Evolutionary conservation across 2,888 invertebrate genomes (phyloP).

Genomic region (Eristalinus aeneus): DNA sequence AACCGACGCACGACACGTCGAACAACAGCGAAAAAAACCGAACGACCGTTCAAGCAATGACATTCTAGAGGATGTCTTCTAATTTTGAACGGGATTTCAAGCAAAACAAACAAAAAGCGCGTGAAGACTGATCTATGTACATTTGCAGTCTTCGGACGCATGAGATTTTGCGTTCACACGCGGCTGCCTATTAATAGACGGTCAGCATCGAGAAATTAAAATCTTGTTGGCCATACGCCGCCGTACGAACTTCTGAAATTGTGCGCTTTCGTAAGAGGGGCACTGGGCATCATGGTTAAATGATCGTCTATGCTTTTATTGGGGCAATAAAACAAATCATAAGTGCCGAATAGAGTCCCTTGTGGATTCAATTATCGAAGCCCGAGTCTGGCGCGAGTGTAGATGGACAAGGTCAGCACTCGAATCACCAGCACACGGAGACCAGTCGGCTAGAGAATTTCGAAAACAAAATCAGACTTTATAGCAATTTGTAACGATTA

Average conservation of each 20-base stretch:
- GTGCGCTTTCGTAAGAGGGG: not conserved
- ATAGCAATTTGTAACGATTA: not conserved
- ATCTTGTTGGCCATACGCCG: not conserved
- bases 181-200: conserved; percentile 24
- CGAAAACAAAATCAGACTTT: not conserved
- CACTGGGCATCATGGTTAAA: not conserved
- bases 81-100: conserved; percentile 34
- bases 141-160: conserved; percentile 20
- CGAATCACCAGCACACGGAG: not conserved
- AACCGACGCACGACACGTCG: not conserved
- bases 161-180: conserved; percentile 10
- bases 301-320: conserved; percentile 7
- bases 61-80: conserved; percentile 34
- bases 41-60: conserved; percentile 26
- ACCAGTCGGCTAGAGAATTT: not conserved
- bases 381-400: not conserved
- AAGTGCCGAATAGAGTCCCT: not conserved
- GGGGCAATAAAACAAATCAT: not conserved
- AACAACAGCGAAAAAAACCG: not conserved
- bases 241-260: conserved; percentile 27
- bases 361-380: not conserved
- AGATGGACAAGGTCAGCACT: not conserved
- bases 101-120: not conserved
- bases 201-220: not conserved
- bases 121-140: conserved; percentile 6